Base-by-base conservation (phyloP, 2,888 invertebrate species). In the Catocala nupta region DNA sequence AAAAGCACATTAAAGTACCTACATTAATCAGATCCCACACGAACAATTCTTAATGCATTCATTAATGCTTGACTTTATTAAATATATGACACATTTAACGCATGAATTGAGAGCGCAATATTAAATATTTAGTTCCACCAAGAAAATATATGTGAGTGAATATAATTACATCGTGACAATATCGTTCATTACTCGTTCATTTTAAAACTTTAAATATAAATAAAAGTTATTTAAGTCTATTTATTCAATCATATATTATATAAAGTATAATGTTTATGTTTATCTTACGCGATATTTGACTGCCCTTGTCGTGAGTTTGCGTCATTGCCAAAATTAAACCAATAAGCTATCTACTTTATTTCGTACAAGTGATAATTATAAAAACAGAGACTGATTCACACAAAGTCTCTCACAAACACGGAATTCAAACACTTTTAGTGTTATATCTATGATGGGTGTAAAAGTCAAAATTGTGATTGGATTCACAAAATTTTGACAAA, bases 381-480 rank as follows among this genome's bases (percentile, higher is more conserved):
- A 55, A 55, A 56, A 58, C 45, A 43, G 50, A 59, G 10, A 51
- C n/a, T 42, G 1, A 66, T 44, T 42, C 16, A 42, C 55, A 60
- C 13, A 13, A 43, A 50, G 51, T 51, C 61, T 52, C 13, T 47
- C 51, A 59, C 47, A 51, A 59, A 56, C 9, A 33, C 42, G 25
- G 50, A 55, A 49, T 55, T 47, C 16, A 55, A 33, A 53, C 51
- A 7, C 16, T 59, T 56, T 59, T 60, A 60, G 55, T 68, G 65
- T 58, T 61, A 67, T 68, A 73, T 73, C 68, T 62, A 68, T 53
- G 61, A 72, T 68, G 64, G 61, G 66, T 50, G 70, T 75, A 73
- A 75, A 69, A 73, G 63, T 75, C 65, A 67, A 75, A 75, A 69
- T 64, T 62, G 65, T 73, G 75, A 75, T 75, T 75, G 75, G 75